Conservation (phyloP, 2,113 vertebrate genomes). For the Microcebus tavaratra region DNA sequence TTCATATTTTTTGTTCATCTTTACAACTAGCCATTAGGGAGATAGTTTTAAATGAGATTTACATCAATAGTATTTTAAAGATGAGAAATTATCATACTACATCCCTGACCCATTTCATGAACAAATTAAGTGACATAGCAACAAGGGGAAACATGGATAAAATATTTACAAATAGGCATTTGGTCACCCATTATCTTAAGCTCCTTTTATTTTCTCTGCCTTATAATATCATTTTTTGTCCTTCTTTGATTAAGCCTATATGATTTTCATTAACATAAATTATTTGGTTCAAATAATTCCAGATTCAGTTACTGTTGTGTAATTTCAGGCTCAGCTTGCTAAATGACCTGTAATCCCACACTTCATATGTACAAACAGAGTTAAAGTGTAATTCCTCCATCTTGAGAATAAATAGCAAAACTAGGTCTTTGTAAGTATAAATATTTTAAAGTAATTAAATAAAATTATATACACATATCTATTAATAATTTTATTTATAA, state of each 20-base stretch:
- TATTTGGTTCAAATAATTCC: constrained; percentile 19
- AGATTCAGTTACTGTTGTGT: background rate
- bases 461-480: background rate
- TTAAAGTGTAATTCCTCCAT: constrained; percentile 23
- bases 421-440: constrained; percentile 46
- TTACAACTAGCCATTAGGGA: background rate
- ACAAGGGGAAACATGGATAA: background rate
- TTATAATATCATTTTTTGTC: constrained; percentile 9
- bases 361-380: background rate
- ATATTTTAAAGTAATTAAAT: constrained; percentile 42
- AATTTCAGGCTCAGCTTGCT: constrained; percentile 14
- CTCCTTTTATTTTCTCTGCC: constrained; percentile 7
- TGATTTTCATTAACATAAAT: constrained; percentile 41
- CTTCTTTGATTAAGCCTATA: background rate
- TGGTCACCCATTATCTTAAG: background rate
- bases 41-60: background rate
- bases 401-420: constrained; percentile 8
- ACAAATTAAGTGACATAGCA: background rate
- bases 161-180: background rate
- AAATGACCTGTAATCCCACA: background rate
- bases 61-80: background rate
- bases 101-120: background rate
- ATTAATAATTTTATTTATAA: constrained; percentile 56
- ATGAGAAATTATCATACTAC: background rate
- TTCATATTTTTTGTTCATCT: background rate